phyloP scores from a whole-genome alignment of 2,113 vertebrate genomes.

The Psittacus erithacus region DNA sequence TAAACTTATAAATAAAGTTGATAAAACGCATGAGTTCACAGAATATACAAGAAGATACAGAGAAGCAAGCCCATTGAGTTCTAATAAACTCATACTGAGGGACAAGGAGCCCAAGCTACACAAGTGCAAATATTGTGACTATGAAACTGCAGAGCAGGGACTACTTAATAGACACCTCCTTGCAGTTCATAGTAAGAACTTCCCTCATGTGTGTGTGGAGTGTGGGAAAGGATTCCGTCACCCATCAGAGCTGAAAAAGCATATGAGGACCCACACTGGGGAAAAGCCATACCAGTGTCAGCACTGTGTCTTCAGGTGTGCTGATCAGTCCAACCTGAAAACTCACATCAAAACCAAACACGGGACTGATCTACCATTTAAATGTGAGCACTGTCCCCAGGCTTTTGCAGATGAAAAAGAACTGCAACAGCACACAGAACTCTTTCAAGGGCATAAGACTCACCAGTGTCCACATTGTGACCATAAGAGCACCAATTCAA shows the following conservation, averaged over 20 bases:
- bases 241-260: conserved; percentile 98
- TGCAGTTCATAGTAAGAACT: conserved; percentile 97
- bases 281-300: conserved; percentile 98
- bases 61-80: conserved; percentile 92
- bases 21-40: conserved; percentile 87
- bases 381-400: conserved; percentile 96
- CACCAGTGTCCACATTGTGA: conserved; percentile 98
- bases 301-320: conserved; percentile 94
- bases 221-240: conserved; percentile 98
- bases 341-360: conserved; percentile 99
- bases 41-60: conserved; percentile 94
- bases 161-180: conserved; percentile 95
- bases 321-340: conserved; percentile 98
- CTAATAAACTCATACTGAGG: conserved; percentile 96
- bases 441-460: conserved; percentile 97
- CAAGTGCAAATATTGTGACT: conserved; percentile 98
- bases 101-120: conserved; percentile 96
- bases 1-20: conserved; percentile 92
- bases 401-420: conserved; percentile 93
- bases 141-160: conserved; percentile 96
- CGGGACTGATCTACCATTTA: conserved; percentile 90
- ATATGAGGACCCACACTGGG: conserved; percentile 98
- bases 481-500: conserved; percentile 99
- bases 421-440: conserved; percentile 90
- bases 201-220: conserved; percentile 96